These are phyloP conservation scores for Gonatopus flavifemur DNA, from an alignment of 1,140 invertebrate species.

Conservation along the genomic window DNA sequence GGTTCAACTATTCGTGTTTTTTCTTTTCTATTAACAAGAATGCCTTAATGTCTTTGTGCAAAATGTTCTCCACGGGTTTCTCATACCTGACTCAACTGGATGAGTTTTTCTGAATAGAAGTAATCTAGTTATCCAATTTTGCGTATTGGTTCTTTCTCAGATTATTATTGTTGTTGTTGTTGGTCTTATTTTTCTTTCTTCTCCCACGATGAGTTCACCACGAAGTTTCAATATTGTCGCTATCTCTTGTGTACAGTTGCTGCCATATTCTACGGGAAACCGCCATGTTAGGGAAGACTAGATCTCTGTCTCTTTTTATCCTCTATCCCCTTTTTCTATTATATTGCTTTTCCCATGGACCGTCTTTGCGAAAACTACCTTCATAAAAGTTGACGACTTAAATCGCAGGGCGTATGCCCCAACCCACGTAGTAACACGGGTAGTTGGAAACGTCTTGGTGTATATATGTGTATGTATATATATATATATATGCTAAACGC, in stretches of 20 bases:
- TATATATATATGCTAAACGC: too few species aligned
- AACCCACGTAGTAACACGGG: constrained; percentile 1
- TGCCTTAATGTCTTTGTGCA: too few species aligned
- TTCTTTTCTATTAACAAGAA: too few species aligned
- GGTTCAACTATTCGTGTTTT: too few species aligned
- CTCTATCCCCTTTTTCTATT: constrained; percentile 44
- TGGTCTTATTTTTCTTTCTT: background rate
- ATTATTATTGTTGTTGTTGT: too few species aligned
- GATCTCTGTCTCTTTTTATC: too few species aligned
- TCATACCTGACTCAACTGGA: too few species aligned
- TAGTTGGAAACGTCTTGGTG: constrained; percentile 8
- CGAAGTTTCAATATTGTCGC: constrained; percentile 53
- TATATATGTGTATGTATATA: background rate
- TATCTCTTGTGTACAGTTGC: constrained; percentile 54
- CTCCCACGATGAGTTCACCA: constrained; percentile 2
- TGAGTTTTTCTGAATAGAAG: constrained; percentile 2
- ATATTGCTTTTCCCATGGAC: constrained; percentile 33
- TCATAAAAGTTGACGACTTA: constrained; percentile 55
- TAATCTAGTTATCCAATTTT: constrained; percentile 1
- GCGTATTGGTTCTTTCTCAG: constrained; percentile 22
- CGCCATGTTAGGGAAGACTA: constrained; percentile 52
- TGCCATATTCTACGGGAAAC: constrained; percentile 49
- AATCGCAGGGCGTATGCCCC: constrained; percentile 51
- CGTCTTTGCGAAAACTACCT: constrained; percentile 51
- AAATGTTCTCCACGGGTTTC: too few species aligned